Conservation (phyloP, 2,797 vertebrate genomes). For the Smutsia gigantea region DNA sequence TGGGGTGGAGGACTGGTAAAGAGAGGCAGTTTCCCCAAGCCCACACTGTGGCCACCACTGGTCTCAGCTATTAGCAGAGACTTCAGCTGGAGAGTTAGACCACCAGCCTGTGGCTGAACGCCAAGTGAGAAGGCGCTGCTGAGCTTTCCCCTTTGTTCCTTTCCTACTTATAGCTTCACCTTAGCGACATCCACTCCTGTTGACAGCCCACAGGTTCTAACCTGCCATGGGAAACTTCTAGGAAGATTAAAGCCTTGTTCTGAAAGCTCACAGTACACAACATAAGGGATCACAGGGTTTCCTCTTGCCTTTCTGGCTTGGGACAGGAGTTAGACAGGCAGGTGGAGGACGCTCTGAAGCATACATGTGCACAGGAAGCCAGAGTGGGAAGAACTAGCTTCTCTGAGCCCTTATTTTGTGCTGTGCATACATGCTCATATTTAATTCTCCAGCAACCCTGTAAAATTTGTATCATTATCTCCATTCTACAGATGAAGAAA, state of each 20-base stretch:
- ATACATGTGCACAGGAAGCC: background rate
- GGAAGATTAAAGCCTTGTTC: constrained; percentile 44
- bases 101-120: background rate
- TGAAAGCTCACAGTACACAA: background rate
- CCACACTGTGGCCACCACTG: background rate
- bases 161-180: constrained; percentile 39
- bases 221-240: constrained; percentile 48
- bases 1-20: background rate
- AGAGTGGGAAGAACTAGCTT: too few relatives aligned
- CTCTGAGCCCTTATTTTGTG: background rate
- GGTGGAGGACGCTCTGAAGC: background rate
- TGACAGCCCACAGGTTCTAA: background rate
- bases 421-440: rapidly evolving
- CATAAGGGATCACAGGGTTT: background rate
- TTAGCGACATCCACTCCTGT: background rate
- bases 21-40: background rate
- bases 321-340: background rate
- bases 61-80: background rate
- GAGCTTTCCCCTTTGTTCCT: background rate
- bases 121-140: background rate
- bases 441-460: background rate
- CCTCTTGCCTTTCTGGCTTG: background rate
- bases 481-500: background rate
- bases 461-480: background rate
- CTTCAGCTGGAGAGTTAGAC: background rate